These are phyloP conservation scores for Salarias fasciatus DNA, from an alignment of 2,797 vertebrate species.

Conservation along the genomic window DNA sequence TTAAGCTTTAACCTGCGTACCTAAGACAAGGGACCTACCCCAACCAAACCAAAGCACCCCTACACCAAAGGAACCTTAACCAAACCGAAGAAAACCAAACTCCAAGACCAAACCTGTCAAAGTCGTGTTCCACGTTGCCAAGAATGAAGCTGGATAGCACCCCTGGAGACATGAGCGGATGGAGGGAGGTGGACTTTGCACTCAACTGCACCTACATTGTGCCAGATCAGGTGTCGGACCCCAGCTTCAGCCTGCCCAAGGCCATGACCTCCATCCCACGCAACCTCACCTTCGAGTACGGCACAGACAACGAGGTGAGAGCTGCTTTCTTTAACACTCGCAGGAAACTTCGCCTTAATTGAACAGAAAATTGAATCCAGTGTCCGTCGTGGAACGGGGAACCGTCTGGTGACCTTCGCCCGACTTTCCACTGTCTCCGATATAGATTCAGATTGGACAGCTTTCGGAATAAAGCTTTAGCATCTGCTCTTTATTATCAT, in stretches of 20 bases:
- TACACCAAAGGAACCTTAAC: conserved; percentile 62
- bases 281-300: conserved; percentile 80
- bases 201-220: conserved; percentile 83
- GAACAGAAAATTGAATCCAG: no score
- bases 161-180: conserved; percentile 68
- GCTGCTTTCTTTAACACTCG: background rate
- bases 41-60: conserved; percentile 49
- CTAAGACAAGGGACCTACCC: conserved; percentile 45
- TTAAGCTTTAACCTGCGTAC: conserved; percentile 57
- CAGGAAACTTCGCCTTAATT: no score
- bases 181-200: conserved; percentile 81
- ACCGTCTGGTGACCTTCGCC: no score
- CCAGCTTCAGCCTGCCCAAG: conserved; percentile 69
- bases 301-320: conserved; percentile 76
- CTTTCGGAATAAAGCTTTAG: no score
- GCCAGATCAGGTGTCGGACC: conserved; percentile 79
- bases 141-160: conserved; percentile 79
- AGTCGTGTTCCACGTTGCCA: background rate
- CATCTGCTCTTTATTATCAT: no score
- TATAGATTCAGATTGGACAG: no score
- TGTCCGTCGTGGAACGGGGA: no score
- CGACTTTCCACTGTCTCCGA: no score
- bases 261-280: conserved; percentile 83
- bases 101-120: background rate
- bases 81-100: background rate